Conservation (phyloP, 2,888 invertebrate genomes). For the Cosmia pyralina region DNA sequence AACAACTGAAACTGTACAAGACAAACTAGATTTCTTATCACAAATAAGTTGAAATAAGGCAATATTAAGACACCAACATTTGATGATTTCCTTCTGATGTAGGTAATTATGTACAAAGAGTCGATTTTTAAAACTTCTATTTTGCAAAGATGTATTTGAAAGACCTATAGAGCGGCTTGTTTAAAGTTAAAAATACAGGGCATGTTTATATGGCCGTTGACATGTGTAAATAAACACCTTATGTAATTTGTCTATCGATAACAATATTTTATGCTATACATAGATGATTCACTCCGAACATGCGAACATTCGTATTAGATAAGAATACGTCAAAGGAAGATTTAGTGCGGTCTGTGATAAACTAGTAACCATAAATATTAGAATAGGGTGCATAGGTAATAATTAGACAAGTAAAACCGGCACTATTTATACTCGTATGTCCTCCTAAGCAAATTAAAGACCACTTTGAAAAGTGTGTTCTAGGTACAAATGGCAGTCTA, state of each 20-base stretch:
- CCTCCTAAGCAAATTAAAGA: conserved; percentile 39
- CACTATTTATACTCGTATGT: neutral
- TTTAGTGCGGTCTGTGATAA: conserved; percentile 13
- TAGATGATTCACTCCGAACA: conserved; percentile 19
- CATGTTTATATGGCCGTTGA: conserved; percentile 1
- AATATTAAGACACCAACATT: neutral
- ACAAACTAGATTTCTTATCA: neutral
- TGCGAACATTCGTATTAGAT: conserved; percentile 40
- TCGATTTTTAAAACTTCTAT: neutral
- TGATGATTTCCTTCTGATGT: neutral
- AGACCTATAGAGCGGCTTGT: neutral
- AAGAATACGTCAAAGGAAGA: conserved; percentile 23
- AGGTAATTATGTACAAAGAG: neutral
- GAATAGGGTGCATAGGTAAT: neutral
- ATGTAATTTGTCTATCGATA: conserved; percentile 25
- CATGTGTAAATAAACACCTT: conserved; percentile 29
- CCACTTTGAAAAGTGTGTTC: conserved; percentile 25
- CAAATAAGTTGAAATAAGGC: too few species aligned
- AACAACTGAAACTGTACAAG: neutral
- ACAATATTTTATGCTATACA: conserved; percentile 19
- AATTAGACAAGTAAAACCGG: conserved; percentile 10
- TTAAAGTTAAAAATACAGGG: neutral
- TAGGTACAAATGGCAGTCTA: conserved; percentile 66
- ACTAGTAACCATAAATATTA: conserved; percentile 12
- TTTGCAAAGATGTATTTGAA: neutral